Evolutionary conservation across 2,888 invertebrate genomes (phyloP), one percentile per base, ranked within the genome.

Genomic region (Zygaena filipendulae): DNA sequence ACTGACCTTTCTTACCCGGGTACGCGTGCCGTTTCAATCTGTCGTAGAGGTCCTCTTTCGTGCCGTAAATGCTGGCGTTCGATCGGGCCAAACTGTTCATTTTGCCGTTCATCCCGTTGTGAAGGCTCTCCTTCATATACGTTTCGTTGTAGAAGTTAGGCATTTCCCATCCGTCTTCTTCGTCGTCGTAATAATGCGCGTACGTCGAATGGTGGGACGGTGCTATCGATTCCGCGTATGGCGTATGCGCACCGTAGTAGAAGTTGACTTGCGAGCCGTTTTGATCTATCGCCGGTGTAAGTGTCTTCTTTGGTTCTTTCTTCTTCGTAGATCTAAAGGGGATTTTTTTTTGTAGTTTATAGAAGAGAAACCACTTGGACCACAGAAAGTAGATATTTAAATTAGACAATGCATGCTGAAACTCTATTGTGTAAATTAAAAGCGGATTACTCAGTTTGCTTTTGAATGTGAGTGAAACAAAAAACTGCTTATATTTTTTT

Each of bases 121-220:
- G 94, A 31, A 95, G 83, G 56, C 93, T 87, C 80, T 93, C 93
- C 75, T 95, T 95, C 94, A 95, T 94, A 58, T 95, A 95, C 2
- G 95, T 94, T 71, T 95, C 95, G 62, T 95, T 95, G 74, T 95
- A 95, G 69, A 95, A 95, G 69, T 95, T 95, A 0, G 95, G 95
- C 95, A 95, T 95, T 61, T 95, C 95, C 95, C 95, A 95, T 24
- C 95, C 95, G 50, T 95, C 95, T 67, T 95, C 95, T 58, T 95
- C 95, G 47, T 95, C 95, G 57, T 95, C 95, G 49, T 95, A 95
- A 63, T 95, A 95, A 61, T 95, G 95, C 3, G 95, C 95, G 64
- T 95, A 95, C 0, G 95, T 95, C 25, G 94, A 95, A 58, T 95
- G 95, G 67, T 95, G 95, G 4, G 95, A 95, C 1, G 95, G 95